Conservation (phyloP, 2,888 invertebrate genomes). For the Cosmopolites sordidus region DNA sequence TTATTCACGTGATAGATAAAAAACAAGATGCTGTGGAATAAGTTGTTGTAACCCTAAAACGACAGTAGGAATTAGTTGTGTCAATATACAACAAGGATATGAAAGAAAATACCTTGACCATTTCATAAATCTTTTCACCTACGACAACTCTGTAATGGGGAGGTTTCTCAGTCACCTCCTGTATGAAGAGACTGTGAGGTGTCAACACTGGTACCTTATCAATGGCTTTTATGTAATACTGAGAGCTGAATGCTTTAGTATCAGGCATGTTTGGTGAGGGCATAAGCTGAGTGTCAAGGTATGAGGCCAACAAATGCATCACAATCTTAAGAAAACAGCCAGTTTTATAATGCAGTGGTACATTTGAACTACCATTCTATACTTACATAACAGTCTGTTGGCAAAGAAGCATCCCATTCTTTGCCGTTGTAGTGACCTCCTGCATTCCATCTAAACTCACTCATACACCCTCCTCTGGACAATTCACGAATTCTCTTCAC, state of each 20-base stretch:
- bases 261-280: conserved; percentile 62
- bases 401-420: conserved; percentile 76
- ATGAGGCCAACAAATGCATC: conserved; percentile 79
- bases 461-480: conserved; percentile 80
- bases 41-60: conserved; percentile 74
- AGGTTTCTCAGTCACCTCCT: conserved; percentile 60
- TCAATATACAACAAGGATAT: not conserved
- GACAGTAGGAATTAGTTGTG: too few species aligned
- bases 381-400: conserved; percentile 79
- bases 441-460: conserved; percentile 83
- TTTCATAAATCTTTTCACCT: conserved; percentile 63
- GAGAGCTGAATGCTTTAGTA: conserved; percentile 60
- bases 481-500: conserved; percentile 74
- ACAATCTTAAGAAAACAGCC: conserved; percentile 58
- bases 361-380: not conserved
- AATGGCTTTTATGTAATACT: conserved; percentile 48
- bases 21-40: conserved; percentile 80
- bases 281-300: conserved; percentile 78
- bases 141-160: conserved; percentile 68
- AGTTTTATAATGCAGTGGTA: not conserved
- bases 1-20: conserved; percentile 73
- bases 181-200: conserved; percentile 57
- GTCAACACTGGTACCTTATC: conserved; percentile 48
- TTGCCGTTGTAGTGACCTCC: conserved; percentile 70
- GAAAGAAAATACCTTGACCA: conserved; percentile 58